phyloP scores from a whole-genome alignment of 2,888 invertebrate genomes.

The Phoronis australis region DNA sequence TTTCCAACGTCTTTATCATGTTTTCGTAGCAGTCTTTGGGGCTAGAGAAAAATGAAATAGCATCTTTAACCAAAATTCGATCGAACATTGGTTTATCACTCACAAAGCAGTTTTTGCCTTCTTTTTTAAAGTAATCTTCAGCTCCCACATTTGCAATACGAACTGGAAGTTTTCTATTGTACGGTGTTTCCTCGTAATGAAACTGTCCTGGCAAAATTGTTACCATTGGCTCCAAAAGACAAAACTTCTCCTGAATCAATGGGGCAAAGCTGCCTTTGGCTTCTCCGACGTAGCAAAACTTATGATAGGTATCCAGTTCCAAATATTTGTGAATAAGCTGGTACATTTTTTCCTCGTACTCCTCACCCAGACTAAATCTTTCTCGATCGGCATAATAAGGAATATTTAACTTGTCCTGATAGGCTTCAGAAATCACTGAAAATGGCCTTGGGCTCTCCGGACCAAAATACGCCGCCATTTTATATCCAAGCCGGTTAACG shows the following conservation, averaged over 20 bases:
- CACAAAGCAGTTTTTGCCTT: conserved; percentile 10
- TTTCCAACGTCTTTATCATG: conserved; percentile 29
- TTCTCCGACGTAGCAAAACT: conserved; percentile 44
- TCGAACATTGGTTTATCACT: conserved; percentile 23
- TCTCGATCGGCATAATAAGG: conserved; percentile 25
- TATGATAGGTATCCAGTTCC: conserved; percentile 40
- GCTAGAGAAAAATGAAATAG: conserved; percentile 35
- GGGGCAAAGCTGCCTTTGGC: conserved; percentile 34
- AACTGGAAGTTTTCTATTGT: conserved; percentile 32
- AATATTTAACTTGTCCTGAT: conserved; percentile 27
- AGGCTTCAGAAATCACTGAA: conserved; percentile 41
- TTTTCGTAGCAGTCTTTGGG: conserved; percentile 32
- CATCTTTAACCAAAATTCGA: conserved; percentile 41
- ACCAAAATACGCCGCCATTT: conserved; percentile 43
- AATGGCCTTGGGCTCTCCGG: conserved; percentile 46
- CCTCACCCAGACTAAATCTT: conserved; percentile 31
- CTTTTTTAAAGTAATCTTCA: conserved; percentile 38
- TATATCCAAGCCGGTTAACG: too few relatives aligned
- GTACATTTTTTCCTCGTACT: conserved; percentile 37
- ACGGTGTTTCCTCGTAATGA: conserved; percentile 37
- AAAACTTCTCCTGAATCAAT: conserved; percentile 33
- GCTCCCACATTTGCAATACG: conserved; percentile 38
- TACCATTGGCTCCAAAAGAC: conserved; percentile 38
- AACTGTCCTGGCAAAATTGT: conserved; percentile 41
- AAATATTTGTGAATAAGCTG: conserved; percentile 37